These are phyloP conservation scores for Caenorhabditis angaria DNA, from an alignment of 2,888 invertebrate species.

Conservation along the genomic window DNA sequence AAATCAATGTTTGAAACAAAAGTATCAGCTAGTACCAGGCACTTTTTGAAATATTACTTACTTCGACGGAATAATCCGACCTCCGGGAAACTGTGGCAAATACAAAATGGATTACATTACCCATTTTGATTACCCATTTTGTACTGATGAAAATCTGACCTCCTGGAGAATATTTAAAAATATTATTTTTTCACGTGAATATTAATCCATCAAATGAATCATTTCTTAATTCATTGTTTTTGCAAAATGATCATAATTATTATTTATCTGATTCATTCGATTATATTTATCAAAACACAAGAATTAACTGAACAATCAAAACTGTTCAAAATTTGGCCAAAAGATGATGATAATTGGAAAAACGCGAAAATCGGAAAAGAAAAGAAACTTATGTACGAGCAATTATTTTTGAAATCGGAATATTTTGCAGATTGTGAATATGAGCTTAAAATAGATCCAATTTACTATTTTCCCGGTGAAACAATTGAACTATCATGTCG, in stretches of 20 bases:
- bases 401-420: background rate
- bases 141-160: no score
- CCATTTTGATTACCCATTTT: no score
- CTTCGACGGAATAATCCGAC: no score
- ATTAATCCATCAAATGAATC: background rate
- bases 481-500: slow-evolving; percentile 19
- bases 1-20: slow-evolving; percentile 1
- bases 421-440: background rate
- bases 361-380: background rate
- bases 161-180: background rate
- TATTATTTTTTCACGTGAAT: background rate
- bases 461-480: slow-evolving; percentile 31
- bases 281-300: background rate
- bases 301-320: background rate
- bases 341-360: background rate
- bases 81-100: no score
- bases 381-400: background rate
- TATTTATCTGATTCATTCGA: background rate
- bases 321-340: background rate
- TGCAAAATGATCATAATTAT: background rate
- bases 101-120: no score
- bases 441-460: slow-evolving; percentile 2
- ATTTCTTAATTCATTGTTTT: background rate
- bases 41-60: background rate
- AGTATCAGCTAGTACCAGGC: background rate